A percentile compares a stretch with the other conserved stretches of the same genome.
These are phyloP conservation scores for Papilio helenus DNA, from an alignment of 1,140 invertebrate genomes.

Conservation along the genomic window DNA sequence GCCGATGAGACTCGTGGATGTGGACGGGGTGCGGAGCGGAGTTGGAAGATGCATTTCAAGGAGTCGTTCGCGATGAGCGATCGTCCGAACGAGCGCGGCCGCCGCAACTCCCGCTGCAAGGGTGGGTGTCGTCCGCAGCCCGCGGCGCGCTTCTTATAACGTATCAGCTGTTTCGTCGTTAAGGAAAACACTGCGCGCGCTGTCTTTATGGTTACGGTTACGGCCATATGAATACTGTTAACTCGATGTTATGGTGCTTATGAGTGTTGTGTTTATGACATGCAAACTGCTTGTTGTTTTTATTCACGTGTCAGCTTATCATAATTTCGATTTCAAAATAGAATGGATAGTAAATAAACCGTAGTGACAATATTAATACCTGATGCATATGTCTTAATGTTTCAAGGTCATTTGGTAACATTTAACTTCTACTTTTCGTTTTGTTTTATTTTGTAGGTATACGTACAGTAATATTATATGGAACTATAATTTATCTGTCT, in stretches of 20 bases:
- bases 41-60: constrained; percentile 82
- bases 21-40: constrained; percentile 73
- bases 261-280: constrained; percentile 13
- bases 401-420: constrained; percentile 31
- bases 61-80: constrained; percentile 82
- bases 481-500: not conserved
- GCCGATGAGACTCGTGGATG: constrained; percentile 79
- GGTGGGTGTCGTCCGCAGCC: constrained; percentile 66
- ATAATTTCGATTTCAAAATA: not conserved
- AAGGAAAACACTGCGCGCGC: constrained; percentile 45
- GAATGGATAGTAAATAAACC: not conserved
- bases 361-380: not conserved
- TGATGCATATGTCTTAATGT: not conserved
- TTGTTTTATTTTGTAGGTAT: not conserved
- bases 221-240: constrained; percentile 41
- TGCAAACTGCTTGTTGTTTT: not conserved
- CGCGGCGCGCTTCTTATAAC: constrained; percentile 52
- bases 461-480: not conserved
- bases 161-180: constrained; percentile 46
- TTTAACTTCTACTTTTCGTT: not conserved
- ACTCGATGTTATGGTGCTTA: constrained; percentile 32
- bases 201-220: constrained; percentile 45
- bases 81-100: constrained; percentile 79
- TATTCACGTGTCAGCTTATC: constrained; percentile 14
- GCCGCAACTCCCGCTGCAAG: constrained; percentile 81